Base-by-base conservation (phyloP, 64 coral and sea anemone species). In the Anthopleura sola region DNA sequence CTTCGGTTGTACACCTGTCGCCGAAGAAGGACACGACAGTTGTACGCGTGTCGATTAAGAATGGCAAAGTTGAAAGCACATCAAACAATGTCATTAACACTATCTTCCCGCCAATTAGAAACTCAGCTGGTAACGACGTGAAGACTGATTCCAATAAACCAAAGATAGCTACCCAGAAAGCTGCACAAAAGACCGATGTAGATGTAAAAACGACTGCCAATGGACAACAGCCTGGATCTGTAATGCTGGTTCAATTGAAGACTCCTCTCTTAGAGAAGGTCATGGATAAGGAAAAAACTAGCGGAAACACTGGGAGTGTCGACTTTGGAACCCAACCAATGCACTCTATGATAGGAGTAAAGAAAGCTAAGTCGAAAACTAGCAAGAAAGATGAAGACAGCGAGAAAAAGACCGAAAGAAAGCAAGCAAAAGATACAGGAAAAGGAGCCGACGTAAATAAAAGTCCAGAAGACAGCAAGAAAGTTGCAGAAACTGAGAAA, bases 311-410 rank as follows among this genome's bases (percentile, higher is more conserved):
- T 47, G 48, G 60, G 21, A 55, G 66, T 37, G 89, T 86, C 10
- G 87, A 85, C 74, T 86, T 74, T 40, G 93, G 93, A 13, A 88
- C 86, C 17, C 93, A 95, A 37, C 90, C 93, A 3, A 85, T 86
- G 39, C 90, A 88, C 60, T 86, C 93, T 36, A 82, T 95, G 90
- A 91, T 95, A 60, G 89, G 93, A 47, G 17, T 95, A 6, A 90
- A 62, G 82, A 88, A 88, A 84, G 29, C 84, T 82, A 87, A 86
- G 88, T 55, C 31, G 32, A 58, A 95, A 85, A 12, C 33, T 48
- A 46, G 18, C 38, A 79, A 79, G 37, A 79, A 79, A 44, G 76
- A 79, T 3, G 44, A 79, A 44, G 76, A 79, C 17, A 21, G 76
- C 44, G 44, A 79, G 44, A 48, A 79, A 10, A 48, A 79, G 39